A percentile compares a stretch with the other conserved stretches of the same genome.
Evolutionary conservation across 53 echinoderm and acorn worm species (phyloP).

Genomic region (Mesocentrotus franciscanus): DNA sequence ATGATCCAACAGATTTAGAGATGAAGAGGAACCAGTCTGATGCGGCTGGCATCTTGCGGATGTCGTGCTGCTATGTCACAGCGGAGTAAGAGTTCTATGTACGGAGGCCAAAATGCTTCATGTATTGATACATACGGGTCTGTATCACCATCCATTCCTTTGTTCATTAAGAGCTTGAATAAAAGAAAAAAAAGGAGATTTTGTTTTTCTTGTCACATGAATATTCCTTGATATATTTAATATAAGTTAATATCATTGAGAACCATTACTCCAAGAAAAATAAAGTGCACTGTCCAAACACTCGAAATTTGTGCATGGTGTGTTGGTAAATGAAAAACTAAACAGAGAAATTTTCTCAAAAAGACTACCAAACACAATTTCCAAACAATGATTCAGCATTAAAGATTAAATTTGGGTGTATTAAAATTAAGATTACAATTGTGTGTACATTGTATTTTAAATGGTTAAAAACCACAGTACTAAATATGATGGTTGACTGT

Average conservation of each 20-base stretch:
- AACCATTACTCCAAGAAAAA: not conserved
- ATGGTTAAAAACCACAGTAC: too few relatives aligned
- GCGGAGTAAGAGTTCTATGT: constrained; percentile 89
- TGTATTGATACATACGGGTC: constrained; percentile 82
- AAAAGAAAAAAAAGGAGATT: not conserved
- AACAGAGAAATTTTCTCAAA: not conserved
- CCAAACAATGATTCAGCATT: not conserved
- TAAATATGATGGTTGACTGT: too few relatives aligned
- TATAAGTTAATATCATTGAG: not conserved
- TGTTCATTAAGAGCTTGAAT: constrained; percentile 88
- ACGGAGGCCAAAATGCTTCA: constrained; percentile 92
- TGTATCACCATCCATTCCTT: constrained; percentile 72
- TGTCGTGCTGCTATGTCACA: constrained; percentile 86
- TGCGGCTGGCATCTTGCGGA: constrained; percentile 80
- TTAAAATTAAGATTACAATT: too few relatives aligned
- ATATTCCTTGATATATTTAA: not conserved
- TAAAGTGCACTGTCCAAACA: not conserved
- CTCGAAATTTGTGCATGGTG: not conserved
- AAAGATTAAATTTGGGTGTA: too few relatives aligned
- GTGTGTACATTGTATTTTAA: too few relatives aligned
- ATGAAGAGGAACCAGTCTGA: constrained; percentile 73
- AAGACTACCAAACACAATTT: not conserved
- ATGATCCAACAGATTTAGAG: not conserved
- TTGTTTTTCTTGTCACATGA: not conserved
- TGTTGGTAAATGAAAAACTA: not conserved